Evolutionary conservation across 2,888 invertebrate genomes (phyloP).

Genomic region (Microdon myrmicae): DNA sequence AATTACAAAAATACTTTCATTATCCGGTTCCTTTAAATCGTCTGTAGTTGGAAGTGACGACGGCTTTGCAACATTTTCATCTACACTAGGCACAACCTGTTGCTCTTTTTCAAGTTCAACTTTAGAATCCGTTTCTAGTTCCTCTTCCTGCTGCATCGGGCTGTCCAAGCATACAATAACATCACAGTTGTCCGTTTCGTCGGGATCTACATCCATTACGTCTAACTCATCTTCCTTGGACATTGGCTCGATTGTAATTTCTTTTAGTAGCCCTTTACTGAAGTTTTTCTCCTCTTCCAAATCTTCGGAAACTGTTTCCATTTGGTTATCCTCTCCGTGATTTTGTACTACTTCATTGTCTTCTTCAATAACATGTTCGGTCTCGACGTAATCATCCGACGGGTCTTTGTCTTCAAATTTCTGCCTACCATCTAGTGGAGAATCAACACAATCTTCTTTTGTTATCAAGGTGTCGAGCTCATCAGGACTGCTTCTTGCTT

Average conservation of each 20-base stretch:
- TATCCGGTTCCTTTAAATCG: neutral
- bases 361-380: neutral
- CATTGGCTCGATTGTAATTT: neutral
- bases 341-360: neutral
- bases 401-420: neutral
- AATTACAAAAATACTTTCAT: slow-evolving; percentile 1
- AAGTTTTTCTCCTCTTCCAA: neutral
- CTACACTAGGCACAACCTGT: neutral
- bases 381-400: neutral
- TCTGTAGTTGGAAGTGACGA: too few relatives aligned
- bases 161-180: slow-evolving; percentile 3
- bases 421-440: slow-evolving; percentile 6
- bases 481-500: slow-evolving; percentile 55
- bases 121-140: neutral
- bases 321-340: neutral
- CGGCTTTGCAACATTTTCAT: neutral
- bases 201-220: neutral
- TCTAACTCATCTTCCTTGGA: slow-evolving; percentile 3
- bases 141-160: neutral
- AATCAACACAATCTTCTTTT: slow-evolving; percentile 54
- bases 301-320: neutral
- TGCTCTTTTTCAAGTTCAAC: neutral
- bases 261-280: too few relatives aligned
- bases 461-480: slow-evolving; percentile 57
- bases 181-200: slow-evolving; percentile 29